Percentiles rank a stretch among this genome's conserved stretches.
phyloP scores from a whole-genome alignment of 2,797 vertebrate species.

The Sardinella longiceps region DNA sequence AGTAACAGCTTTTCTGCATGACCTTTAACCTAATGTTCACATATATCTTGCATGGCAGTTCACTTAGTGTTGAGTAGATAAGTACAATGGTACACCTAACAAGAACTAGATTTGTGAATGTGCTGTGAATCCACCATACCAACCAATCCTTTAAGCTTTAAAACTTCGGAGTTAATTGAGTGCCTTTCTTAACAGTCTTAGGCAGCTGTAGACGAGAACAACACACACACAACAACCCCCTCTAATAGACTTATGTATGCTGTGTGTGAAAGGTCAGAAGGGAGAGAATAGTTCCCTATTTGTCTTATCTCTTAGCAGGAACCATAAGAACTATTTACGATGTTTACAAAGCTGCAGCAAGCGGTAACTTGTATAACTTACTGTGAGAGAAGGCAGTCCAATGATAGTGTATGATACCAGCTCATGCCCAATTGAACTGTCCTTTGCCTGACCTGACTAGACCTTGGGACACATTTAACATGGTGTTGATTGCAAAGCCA shows the following conservation, averaged over 20 bases:
- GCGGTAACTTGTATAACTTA: background rate
- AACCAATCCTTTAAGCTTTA: slow-evolving; percentile 50
- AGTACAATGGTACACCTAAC: background rate
- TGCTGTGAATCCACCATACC: slow-evolving; percentile 58
- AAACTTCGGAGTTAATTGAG: slow-evolving; percentile 57
- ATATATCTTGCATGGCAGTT: background rate
- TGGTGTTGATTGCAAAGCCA: background rate
- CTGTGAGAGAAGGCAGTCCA: background rate
- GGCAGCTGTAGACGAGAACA: slow-evolving; percentile 37
- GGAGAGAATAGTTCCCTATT: background rate
- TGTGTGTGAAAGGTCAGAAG: background rate
- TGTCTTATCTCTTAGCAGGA: background rate
- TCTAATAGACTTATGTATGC: background rate
- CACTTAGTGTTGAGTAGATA: slow-evolving; percentile 5
- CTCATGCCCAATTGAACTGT: background rate
- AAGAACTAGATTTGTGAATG: slow-evolving; percentile 22
- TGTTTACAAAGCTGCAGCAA: background rate
- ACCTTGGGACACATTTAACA: background rate
- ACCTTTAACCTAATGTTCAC: slow-evolving; percentile 4
- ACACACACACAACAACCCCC: slow-evolving; percentile 13
- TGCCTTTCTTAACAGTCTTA: slow-evolving; percentile 65
- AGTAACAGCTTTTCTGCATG: background rate
- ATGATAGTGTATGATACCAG: background rate
- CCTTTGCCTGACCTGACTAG: background rate
- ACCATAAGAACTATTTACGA: background rate